Base-by-base conservation (phyloP, 2,113 vertebrate species). In the Morone saxatilis region DNA sequence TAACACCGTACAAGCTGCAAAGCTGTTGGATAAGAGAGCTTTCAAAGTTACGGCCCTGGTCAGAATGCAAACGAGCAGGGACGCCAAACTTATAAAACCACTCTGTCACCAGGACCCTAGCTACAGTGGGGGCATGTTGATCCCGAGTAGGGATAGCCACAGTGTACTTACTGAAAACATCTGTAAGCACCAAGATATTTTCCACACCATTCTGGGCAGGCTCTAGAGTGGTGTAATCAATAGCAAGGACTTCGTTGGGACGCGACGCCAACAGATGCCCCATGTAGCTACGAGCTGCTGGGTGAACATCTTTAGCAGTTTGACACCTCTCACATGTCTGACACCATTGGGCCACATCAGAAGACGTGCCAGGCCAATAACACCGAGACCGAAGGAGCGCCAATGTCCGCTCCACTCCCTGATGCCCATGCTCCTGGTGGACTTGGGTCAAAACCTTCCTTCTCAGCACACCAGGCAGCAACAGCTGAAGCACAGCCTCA, bases 341-440 rank as follows among this genome's bases (percentile, higher is more conserved):
- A 14, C 50, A 69, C 60, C 66, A 75, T 19, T 77, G 54, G 8
- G 51, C 54, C 20, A 50, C 41, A 0, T 68, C 66, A 4, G 47
- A 1, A 4, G 25, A 31, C 66, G 51, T 68, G 2, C 43, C 47
- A 5, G 45, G 54, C 53, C 71, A 59, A 3, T 56, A 57, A 12
- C 71, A 61, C 0, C 40, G 36, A 1, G 25, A 4, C 9, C 65
- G 25, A 2, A 77, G 36, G 8, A 71, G 63, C 11, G 5, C 38
- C 7, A 75, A 12, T 0, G 76, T 78, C 2, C 59, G 31, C 16
- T 79, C 61, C 1, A 72, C 50, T 7, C 60, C 61, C 8, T 70
- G 63, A 6, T 76, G 76, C 0, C 76, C 65, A 68, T 78, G 53
- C 19, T 57, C 51, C 10, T 77, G 61, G 14, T 77, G 62, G 4